Percentiles rank a stretch among this genome's conserved stretches.
Conservation (phyloP, 2,113 vertebrate species). For the Cinclus cinclus region DNA sequence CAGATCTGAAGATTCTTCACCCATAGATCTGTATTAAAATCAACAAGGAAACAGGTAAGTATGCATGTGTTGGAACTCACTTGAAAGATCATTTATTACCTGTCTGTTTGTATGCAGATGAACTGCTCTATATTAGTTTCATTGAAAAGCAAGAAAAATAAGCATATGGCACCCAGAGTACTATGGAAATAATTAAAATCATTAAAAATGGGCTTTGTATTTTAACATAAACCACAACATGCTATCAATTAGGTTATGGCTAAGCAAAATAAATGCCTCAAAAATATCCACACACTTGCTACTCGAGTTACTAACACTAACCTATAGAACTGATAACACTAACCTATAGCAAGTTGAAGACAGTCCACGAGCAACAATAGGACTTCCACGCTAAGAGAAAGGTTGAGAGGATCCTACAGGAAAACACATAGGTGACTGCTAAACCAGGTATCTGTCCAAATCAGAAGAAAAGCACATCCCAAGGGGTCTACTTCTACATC, state of each 20-base stretch:
- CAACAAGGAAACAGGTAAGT: neutral
- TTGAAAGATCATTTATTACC: neutral
- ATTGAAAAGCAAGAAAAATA: neutral
- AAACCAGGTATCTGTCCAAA: neutral
- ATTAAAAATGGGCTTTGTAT: neutral
- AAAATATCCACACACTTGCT: neutral
- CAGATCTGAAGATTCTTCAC: neutral
- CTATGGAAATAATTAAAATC: neutral
- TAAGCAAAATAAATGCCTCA: neutral
- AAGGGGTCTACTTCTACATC: neutral
- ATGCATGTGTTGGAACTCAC: neutral
- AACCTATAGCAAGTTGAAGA: neutral
- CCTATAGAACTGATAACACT: neutral
- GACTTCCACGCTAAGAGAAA: neutral
- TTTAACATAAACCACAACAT: neutral
- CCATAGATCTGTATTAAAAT: neutral
- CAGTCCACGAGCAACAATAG: rapidly evolving
- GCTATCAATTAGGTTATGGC: too few relatives aligned
- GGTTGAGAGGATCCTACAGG: rapidly evolving
- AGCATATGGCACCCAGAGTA: neutral
- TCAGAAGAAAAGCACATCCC: neutral
- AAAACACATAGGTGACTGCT: neutral
- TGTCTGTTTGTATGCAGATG: rapidly evolving
- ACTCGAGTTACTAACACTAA: neutral
- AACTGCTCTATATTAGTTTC: neutral